Conservation (phyloP, 1,140 invertebrate genomes). For the Pygmarrhopalites habei region DNA sequence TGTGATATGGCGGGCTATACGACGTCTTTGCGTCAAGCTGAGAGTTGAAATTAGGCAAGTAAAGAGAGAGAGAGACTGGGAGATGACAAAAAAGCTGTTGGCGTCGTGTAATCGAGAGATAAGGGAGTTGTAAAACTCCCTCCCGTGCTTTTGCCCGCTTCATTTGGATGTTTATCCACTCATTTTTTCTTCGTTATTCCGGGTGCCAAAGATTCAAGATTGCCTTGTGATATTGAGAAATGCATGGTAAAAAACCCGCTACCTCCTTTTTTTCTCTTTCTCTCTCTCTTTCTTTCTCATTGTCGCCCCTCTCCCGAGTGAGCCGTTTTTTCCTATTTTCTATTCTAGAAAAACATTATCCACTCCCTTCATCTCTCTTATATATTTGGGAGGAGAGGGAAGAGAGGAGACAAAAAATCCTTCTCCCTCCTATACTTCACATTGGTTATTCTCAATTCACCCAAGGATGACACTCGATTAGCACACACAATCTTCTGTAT, state of each 20-base stretch:
- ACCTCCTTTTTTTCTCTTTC: slow-evolving; percentile 20
- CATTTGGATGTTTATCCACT: slow-evolving; percentile 39
- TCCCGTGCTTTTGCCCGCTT: slow-evolving; percentile 27
- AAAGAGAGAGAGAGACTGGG: slow-evolving; percentile 1
- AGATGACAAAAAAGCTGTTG: slow-evolving; percentile 36
- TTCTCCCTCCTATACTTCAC: too few relatives aligned
- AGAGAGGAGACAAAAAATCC: too few relatives aligned
- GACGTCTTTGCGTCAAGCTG: slow-evolving; percentile 18
- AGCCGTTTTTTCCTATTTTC: too few relatives aligned
- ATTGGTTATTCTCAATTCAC: neutral
- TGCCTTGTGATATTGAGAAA: slow-evolving; percentile 30
- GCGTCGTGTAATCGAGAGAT: slow-evolving; percentile 40
- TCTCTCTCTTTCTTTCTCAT: neutral
- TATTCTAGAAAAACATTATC: neutral
- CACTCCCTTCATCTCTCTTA: neutral
- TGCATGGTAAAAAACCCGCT: slow-evolving; percentile 20
- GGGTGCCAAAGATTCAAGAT: slow-evolving; percentile 37
- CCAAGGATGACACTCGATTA: slow-evolving; percentile 26
- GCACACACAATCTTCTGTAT: slow-evolving; percentile 3
- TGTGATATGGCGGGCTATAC: slow-evolving; percentile 15
- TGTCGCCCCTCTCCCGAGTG: neutral
- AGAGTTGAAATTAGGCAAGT: slow-evolving; percentile 18
- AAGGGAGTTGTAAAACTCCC: slow-evolving; percentile 39
- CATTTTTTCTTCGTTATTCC: slow-evolving; percentile 38
- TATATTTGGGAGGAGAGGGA: neutral